Conservation (phyloP, 2,888 invertebrate genomes). For the Pyralis farinalis region DNA sequence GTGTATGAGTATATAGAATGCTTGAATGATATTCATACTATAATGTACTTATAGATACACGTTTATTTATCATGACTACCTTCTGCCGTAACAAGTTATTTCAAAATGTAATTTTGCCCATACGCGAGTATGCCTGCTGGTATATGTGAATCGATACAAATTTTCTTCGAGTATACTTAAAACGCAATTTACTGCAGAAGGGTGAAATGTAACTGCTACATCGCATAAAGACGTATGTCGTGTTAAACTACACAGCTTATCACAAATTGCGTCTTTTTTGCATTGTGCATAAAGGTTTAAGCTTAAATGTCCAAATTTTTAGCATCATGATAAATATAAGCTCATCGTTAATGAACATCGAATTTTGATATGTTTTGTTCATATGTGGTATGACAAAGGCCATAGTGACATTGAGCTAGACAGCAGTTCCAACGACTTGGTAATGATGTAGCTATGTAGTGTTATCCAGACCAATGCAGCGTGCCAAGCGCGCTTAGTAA, state of each 20-base stretch:
- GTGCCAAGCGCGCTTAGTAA: constrained; percentile 70
- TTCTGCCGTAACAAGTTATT: no score
- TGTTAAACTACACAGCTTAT: background rate
- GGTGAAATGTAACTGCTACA: no score
- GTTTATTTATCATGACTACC: no score
- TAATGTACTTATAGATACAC: no score
- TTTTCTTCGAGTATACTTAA: no score
- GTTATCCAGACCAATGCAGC: constrained; percentile 70
- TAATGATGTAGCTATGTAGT: constrained; percentile 42
- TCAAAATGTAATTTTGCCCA: no score
- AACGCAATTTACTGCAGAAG: no score
- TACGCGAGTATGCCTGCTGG: no score
- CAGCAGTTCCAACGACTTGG: constrained; percentile 33
- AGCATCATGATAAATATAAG: constrained; percentile 48
- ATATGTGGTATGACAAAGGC: constrained; percentile 39
- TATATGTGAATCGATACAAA: no score
- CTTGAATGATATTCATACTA: no score
- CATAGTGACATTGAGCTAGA: constrained; percentile 34
- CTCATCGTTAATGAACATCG: constrained; percentile 36
- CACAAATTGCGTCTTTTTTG: background rate
- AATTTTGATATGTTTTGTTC: constrained; percentile 23
- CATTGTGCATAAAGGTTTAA: constrained; percentile 11
- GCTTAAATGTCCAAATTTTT: constrained; percentile 27
- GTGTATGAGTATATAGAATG: no score
- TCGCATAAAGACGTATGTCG: no score